phyloP scores from a whole-genome alignment of 2,797 vertebrate species.

The Lithobates pipiens region DNA sequence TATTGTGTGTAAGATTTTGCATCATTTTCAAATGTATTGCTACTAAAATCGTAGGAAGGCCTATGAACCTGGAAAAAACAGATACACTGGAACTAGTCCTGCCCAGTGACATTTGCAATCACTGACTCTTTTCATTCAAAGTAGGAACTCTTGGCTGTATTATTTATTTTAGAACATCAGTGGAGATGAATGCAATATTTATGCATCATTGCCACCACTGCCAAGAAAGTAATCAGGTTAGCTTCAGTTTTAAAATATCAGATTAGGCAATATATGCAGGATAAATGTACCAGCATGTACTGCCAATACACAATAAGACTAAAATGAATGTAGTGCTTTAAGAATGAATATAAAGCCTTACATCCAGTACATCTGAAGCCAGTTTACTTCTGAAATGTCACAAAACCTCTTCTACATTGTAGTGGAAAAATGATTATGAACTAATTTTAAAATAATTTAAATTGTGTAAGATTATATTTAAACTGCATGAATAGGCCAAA shows the following conservation, averaged over 20 bases:
- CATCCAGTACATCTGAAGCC: background rate
- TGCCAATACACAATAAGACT: constrained; percentile 1
- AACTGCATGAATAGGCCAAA: too few species aligned
- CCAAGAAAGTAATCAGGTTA: constrained; percentile 50
- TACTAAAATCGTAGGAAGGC: background rate
- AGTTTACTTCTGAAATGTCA: background rate
- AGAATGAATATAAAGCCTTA: background rate
- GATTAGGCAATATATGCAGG: constrained; percentile 3
- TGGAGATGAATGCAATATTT: constrained; percentile 42
- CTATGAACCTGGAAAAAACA: background rate
- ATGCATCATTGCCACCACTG: constrained; percentile 30
- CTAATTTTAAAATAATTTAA: background rate
- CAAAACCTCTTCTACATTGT: background rate
- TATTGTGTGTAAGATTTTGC: background rate
- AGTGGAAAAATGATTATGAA: background rate
- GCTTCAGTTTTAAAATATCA: constrained; percentile 6
- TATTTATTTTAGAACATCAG: constrained; percentile 29
- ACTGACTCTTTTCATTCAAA: constrained; percentile 41
- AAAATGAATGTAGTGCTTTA: background rate
- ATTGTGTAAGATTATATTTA: too few species aligned
- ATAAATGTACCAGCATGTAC: constrained; percentile 4
- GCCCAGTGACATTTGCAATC: constrained; percentile 28
- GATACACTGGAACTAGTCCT: background rate
- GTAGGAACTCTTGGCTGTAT: constrained; percentile 37
- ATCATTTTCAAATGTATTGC: background rate